These are phyloP conservation scores for Acanthurus leucopareius DNA, from an alignment of 2,797 vertebrate species.

Conservation along the genomic window DNA sequence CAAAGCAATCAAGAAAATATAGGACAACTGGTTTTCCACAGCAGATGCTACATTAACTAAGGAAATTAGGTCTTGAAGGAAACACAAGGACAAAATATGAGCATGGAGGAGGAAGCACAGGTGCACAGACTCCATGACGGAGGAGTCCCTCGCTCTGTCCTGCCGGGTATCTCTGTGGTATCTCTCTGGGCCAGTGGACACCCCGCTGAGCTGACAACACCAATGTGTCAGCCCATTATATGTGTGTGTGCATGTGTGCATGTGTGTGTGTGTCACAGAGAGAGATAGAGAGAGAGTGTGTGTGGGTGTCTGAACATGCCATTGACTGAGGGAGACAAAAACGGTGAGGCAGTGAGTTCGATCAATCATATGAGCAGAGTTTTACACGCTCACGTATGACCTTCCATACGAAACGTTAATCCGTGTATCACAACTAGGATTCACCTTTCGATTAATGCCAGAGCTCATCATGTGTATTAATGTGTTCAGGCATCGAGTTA, in stretches of 20 bases:
- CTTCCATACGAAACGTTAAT: background rate
- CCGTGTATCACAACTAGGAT: background rate
- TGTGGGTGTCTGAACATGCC: slow-evolving; percentile 28
- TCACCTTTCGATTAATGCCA: background rate
- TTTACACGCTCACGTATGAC: background rate
- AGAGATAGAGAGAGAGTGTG: slow-evolving; percentile 6
- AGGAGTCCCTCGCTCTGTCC: slow-evolving; percentile 11
- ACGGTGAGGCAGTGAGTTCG: slow-evolving; percentile 21
- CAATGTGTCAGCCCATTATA: slow-evolving; percentile 43
- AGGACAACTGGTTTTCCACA: background rate
- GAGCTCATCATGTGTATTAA: background rate
- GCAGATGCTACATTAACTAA: background rate
- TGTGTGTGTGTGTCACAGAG: slow-evolving; percentile 19
- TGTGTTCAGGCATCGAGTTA: background rate
- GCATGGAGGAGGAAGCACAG: slow-evolving; percentile 7
- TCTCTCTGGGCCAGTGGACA: slow-evolving; percentile 47
- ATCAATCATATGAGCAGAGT: slow-evolving; percentile 36
- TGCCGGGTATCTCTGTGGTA: slow-evolving; percentile 31
- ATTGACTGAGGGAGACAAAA: slow-evolving; percentile 39
- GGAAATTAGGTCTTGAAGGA: slow-evolving; percentile 15
- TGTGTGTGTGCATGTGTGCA: slow-evolving; percentile 17
- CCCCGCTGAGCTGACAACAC: slow-evolving; percentile 65
- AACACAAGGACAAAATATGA: slow-evolving; percentile 9
- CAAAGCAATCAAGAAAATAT: background rate
- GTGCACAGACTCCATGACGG: slow-evolving; percentile 28